Base-by-base conservation (phyloP, 1,140 invertebrate genomes). In the Leptinotarsa texana region DNA sequence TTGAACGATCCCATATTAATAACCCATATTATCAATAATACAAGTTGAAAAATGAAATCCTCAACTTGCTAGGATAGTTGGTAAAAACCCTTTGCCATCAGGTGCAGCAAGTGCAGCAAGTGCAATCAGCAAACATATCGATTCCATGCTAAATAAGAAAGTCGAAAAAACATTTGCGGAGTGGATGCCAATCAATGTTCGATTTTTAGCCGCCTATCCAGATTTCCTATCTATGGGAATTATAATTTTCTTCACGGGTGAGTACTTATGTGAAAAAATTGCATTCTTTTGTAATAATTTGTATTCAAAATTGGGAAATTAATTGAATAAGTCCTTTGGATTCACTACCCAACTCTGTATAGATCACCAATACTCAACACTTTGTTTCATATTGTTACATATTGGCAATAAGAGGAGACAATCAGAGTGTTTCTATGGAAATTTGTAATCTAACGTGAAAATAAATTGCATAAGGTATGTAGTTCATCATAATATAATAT, bases 51-150 rank as follows among this genome's bases (percentile, higher is more conserved):
- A 33, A 33, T 33, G 33, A 33, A 11, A 33, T 42, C 8, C 8
- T 11, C 33, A 42, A 11, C 61, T 22, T 86, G 85, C 67, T 72
- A 62, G 76, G 66, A 62, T 6, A 21, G 0, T 62, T 62, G 11
- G 17, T n/a, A 17, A 17, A 62, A n/a, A 62, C 5, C 13, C 63
- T 42, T 75, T 66, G 72, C 72, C 83, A 82, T 5, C 78, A 94
- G 93, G 92, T 76, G 93, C 94, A 1, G 96, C 96, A 5, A 95
- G 95, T 78, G 95, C 98, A n/a, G 96, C 96, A 2, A 90, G 95
- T 82, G 96, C 95, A 22, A 91, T 96, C 82, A 95, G 94, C 82
- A 93, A 92, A 69, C 97, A 98, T 80, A 90, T 98, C 17, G 96
- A 98, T 83, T 90, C 92, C 13, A 84, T 98, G 1, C 88, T 92